Base-by-base conservation (phyloP, 1,140 invertebrate genomes). In the Trichonephila clavipes region DNA sequence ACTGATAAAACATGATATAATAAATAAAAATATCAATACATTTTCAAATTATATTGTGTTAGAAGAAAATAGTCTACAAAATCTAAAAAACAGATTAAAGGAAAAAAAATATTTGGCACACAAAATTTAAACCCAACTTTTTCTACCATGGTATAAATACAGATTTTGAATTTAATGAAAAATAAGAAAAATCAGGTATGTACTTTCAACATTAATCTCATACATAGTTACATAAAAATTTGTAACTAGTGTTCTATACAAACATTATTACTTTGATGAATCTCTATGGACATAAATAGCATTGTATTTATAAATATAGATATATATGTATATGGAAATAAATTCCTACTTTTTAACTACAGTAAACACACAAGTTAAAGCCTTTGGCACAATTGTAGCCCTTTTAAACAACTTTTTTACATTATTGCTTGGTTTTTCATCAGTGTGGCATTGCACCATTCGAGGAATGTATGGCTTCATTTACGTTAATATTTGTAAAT, bases 341-440 rank as follows among this genome's bases (percentile, higher is more conserved):
- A 69, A 69, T 69, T 14, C 3, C 28, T 77, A 77, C 28, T 40
- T 77, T 77, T 77, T 28, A 77, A 40, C 72, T 77, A 77, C 72
- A 77, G 34, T 77, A 77, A 64, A 77, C 28, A 77, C 18, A 40
- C 18, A 77, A 28, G 72, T 77, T 77, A 16, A 77, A 77, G 72
- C 72, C 18, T 77, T 77, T 77, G 72, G 72, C 72, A 77, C 72
- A 21, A 77, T 16, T 51, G 34, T 12, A 77, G 28, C 72, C 28
- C 6, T 77, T 77, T 77, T 77, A 40, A 28, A 77, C 72, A 77
- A 18, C 72, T 77, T 77, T 69, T 77, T 77, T 77, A 77, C 34
- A 77, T 77, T 77, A 77, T 77, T 77, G 72, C 72, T 77, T 77
- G 72, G 34, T 77, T 77, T 62, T 77, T 77, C 14, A 77, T 77